These are phyloP conservation scores for Phylloscopus trochiloides DNA, from an alignment of 2,113 vertebrate genomes.

Conservation along the genomic window DNA sequence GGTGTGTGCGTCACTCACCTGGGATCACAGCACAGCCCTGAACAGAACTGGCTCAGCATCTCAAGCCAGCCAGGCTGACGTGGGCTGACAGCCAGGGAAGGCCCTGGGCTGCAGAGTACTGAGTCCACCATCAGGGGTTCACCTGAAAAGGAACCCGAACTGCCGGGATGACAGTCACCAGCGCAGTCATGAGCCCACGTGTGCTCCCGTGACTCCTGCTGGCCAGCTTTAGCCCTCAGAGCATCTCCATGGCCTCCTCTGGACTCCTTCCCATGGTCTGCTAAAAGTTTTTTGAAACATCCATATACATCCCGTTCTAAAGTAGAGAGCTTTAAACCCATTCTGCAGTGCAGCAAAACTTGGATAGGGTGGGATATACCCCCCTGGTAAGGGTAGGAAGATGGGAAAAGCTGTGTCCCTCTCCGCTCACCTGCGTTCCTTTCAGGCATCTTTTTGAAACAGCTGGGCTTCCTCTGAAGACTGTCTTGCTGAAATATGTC, in stretches of 20 bases:
- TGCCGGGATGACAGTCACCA: background rate
- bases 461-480: background rate
- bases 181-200: background rate
- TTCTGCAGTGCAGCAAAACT: background rate
- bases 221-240: background rate
- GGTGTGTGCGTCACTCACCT: too few relatives aligned
- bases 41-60: too few relatives aligned
- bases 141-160: background rate
- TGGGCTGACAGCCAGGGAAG: background rate
- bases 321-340: background rate
- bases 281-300: background rate
- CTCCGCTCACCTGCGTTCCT: background rate
- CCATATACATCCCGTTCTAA: background rate
- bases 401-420: background rate
- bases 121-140: background rate
- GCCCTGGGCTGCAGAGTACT: background rate
- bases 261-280: too few relatives aligned
- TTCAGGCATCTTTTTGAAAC: background rate
- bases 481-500: background rate
- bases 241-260: background rate
- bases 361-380: background rate
- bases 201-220: accelerated
- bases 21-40: too few relatives aligned
- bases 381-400: background rate
- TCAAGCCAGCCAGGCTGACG: too few relatives aligned